A percentile compares a stretch with the other conserved stretches of the same genome.
These are phyloP conservation scores for Rhinogobius similis DNA, from an alignment of 2,113 vertebrate genomes.

Conservation along the genomic window DNA sequence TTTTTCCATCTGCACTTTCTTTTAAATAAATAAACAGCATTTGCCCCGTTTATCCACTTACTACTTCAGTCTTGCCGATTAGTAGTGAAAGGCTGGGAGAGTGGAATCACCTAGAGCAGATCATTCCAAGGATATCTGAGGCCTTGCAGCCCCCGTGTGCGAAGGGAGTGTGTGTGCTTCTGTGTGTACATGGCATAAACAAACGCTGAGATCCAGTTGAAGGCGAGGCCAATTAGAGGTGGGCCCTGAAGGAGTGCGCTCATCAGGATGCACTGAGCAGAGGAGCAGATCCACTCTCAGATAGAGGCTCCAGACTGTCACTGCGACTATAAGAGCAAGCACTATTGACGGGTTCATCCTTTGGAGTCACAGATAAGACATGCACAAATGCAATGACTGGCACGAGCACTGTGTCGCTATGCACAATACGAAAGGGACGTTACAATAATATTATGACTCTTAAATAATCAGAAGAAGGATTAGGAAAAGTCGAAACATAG, in stretches of 20 bases:
- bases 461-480: no score
- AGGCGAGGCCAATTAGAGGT: constrained; percentile 65
- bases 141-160: constrained; percentile 26
- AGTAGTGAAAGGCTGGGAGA: constrained; percentile 48
- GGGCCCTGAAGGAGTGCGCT: constrained; percentile 52
- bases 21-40: constrained; percentile 55
- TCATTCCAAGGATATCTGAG: constrained; percentile 63
- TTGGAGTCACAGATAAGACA: constrained; percentile 6
- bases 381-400: constrained; percentile 6
- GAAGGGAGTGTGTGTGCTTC: constrained; percentile 8
- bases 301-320: constrained; percentile 51
- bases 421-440: no score
- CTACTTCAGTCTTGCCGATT: constrained; percentile 61
- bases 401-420: background rate
- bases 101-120: constrained; percentile 53
- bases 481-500: no score
- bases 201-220: constrained; percentile 47
- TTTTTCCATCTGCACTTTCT: constrained; percentile 47
- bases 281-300: constrained; percentile 43
- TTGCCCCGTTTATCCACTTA: constrained; percentile 62
- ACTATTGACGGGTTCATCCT: constrained; percentile 41
- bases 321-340: constrained; percentile 26
- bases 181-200: constrained; percentile 43
- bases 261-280: constrained; percentile 63
- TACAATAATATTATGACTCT: no score